Percentiles rank a stretch among this genome's conserved stretches.
Conservation (phyloP, 1,140 invertebrate species). For the Eupristina koningsbergeri region DNA sequence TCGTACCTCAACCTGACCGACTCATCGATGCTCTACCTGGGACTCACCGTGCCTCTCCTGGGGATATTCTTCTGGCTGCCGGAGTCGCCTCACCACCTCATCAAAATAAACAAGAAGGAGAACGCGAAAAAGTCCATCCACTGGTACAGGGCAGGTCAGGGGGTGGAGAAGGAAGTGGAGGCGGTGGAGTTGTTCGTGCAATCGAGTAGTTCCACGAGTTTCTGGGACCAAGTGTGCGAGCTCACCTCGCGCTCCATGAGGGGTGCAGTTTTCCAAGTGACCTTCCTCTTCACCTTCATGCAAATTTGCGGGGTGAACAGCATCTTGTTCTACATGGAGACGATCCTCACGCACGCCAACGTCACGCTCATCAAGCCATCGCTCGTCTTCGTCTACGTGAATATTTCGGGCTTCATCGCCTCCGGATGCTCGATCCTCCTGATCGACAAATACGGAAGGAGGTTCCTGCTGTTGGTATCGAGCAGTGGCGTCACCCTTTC, state of each 20-base stretch:
- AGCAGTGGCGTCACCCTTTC: constrained; percentile 71
- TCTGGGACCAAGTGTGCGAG: constrained; percentile 32
- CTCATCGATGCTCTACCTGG: constrained; percentile 76
- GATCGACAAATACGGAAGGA: constrained; percentile 81
- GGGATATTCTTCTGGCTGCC: constrained; percentile 79
- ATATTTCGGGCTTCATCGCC: constrained; percentile 76
- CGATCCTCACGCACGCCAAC: constrained; percentile 79
- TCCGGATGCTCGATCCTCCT: constrained; percentile 75
- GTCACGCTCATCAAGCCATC: constrained; percentile 69
- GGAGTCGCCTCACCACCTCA: constrained; percentile 81
- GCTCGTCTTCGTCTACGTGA: constrained; percentile 78
- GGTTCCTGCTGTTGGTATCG: constrained; percentile 78
- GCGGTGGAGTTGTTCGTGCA: constrained; percentile 47
- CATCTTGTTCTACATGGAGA: constrained; percentile 82
- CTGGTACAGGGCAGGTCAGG: constrained; percentile 46
- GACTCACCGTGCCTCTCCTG: constrained; percentile 83
- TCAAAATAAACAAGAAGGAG: constrained; percentile 74
- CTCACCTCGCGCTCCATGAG: constrained; percentile 58
- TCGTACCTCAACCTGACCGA: constrained; percentile 75
- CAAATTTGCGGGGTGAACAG: constrained; percentile 85
- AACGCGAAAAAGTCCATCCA: constrained; percentile 74
- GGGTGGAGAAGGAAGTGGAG: constrained; percentile 37
- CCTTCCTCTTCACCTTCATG: constrained; percentile 81
- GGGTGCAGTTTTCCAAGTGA: constrained; percentile 77
- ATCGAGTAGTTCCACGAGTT: background rate